A percentile compares a stretch with the other conserved stretches of the same genome.
phyloP scores from a whole-genome alignment of 2,113 vertebrate species.

The Eubucco bourcierii region DNA sequence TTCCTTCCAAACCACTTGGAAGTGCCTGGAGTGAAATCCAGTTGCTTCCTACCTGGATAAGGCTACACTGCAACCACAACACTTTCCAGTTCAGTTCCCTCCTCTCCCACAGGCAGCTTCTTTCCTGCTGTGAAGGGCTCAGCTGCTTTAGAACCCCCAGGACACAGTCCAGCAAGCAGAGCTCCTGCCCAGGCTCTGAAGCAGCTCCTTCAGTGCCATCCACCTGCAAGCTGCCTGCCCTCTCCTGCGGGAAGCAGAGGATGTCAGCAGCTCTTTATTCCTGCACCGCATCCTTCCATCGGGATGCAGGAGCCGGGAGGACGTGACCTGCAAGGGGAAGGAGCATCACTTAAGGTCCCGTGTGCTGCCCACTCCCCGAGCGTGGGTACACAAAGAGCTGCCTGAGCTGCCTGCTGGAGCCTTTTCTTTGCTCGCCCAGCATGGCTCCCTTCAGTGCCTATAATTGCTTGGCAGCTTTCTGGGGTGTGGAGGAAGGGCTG shows the following conservation, averaged over 20 bases:
- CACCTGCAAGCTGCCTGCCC: neutral
- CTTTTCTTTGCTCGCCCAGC: constrained; percentile 15
- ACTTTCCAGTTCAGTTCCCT: neutral
- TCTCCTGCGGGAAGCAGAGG: neutral
- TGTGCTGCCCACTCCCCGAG: neutral
- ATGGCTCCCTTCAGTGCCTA: neutral
- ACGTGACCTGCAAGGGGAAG: neutral
- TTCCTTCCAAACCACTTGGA: neutral
- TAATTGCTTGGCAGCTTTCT: constrained; percentile 4
- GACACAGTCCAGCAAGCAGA: neutral
- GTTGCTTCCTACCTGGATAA: neutral
- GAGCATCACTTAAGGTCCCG: neutral
- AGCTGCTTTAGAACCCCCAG: neutral
- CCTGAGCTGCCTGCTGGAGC: neutral
- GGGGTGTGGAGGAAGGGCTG: constrained; percentile 15
- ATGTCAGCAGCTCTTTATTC: neutral
- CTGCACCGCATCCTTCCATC: neutral
- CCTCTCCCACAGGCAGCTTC: neutral
- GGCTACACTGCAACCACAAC: neutral
- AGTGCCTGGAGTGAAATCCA: neutral
- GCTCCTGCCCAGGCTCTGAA: neutral
- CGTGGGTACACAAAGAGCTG: neutral
- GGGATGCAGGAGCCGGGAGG: neutral
- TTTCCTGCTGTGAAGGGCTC: neutral
- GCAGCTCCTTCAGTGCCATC: neutral